Base-by-base conservation (phyloP, 2,113 vertebrate species). In the Corythaeola cristata region DNA sequence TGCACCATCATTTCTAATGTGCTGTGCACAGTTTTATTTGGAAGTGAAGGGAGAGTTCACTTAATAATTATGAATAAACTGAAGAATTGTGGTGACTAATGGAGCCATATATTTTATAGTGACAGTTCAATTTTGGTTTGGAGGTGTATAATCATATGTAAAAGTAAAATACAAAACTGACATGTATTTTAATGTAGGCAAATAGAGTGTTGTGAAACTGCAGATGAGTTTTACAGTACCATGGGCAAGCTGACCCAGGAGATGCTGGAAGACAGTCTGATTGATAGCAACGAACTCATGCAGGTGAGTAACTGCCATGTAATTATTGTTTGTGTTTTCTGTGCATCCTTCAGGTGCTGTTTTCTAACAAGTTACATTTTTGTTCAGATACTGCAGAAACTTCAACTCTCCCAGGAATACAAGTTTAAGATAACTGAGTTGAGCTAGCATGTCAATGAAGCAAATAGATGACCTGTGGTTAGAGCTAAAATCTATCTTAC, bases 181-280 rank as follows among this genome's bases (percentile, higher is more conserved):
- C 3, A 6, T 95, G 11, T 95, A 18, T 96, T 97, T 92, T 96
- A 66, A 95, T 75, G 20, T 82, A 99, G 99, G 98, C 98, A 99
- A 97, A 99, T 99, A 85, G 99, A 99, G 64, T 98, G 98, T 74
- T 99, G 99, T 93, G 99, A 99, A 98, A 99, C 98, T 47, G 99
- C 99, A 6, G 99, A 99, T 90, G 99, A 99, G 71, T 99, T 99
- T 93, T 99, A 99, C 95, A 99, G 99, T 97, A 99, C 98, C 26
- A 99, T 99, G 99, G 99, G 99, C 21, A 98, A 98, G 68, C 98
- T 99, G 39, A 99, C 99, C 11, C 99, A 99, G 97, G 99, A 99
- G 97, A 99, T 99, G 99, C 98, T 99, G 79, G 99, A 99, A 95
- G 98, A 98, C 73, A 98, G 98, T 92, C 98, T 99, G 63, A 98